phyloP scores from a whole-genome alignment of 2,888 invertebrate genomes.

The Scaptomyza tumidula region DNA sequence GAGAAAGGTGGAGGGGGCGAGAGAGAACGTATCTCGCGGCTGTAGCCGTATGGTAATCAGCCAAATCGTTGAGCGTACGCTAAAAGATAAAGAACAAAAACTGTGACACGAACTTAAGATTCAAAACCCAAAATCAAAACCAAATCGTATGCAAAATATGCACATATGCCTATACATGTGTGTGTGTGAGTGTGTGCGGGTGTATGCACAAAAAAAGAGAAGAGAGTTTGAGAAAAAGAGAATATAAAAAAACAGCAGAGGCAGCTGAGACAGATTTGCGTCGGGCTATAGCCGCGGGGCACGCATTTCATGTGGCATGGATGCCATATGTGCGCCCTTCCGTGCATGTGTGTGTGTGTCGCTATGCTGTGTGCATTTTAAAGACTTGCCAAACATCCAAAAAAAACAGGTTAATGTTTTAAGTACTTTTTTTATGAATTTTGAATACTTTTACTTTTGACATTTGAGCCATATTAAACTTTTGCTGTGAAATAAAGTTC shows the following conservation, averaged over 20 bases:
- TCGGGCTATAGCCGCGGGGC: slow-evolving; percentile 37
- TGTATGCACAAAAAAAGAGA: background rate
- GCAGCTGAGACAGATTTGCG: slow-evolving; percentile 42
- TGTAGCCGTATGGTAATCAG: slow-evolving; percentile 53
- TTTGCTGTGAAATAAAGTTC: too few species aligned
- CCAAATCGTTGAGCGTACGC: slow-evolving; percentile 34
- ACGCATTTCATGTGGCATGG: slow-evolving; percentile 29
- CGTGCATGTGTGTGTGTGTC: slow-evolving; percentile 5
- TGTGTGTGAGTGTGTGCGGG: background rate
- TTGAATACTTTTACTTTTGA: background rate
- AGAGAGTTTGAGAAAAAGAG: background rate
- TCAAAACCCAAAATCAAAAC: slow-evolving; percentile 53
- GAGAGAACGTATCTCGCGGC: slow-evolving; percentile 16
- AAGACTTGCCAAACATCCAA: slow-evolving; percentile 8
- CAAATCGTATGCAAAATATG: slow-evolving; percentile 56
- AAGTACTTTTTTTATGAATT: background rate
- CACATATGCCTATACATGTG: slow-evolving; percentile 32
- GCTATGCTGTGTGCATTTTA: slow-evolving; percentile 13
- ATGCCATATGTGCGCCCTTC: slow-evolving; percentile 30
- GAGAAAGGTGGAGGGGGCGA: background rate
- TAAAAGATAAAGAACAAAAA: slow-evolving; percentile 2
- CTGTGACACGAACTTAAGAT: slow-evolving; percentile 42
- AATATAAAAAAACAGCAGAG: slow-evolving; percentile 1
- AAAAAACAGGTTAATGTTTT: background rate
- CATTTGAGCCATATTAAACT: background rate